Conservation (phyloP, 2,113 vertebrate species). For the Neotoma lepida region DNA sequence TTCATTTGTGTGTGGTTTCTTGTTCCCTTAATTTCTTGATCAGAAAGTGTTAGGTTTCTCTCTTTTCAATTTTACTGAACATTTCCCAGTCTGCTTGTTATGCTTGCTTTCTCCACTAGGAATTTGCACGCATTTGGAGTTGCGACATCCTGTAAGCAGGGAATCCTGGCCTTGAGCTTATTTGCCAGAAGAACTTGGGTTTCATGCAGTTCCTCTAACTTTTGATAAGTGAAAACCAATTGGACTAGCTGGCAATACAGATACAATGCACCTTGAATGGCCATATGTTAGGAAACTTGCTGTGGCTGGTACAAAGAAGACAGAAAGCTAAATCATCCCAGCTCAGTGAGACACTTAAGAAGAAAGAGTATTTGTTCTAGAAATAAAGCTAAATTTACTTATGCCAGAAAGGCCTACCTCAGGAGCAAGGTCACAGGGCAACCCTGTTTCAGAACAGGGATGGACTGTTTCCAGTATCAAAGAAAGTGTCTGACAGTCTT, state of each 20-base stretch:
- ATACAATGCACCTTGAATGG: constrained; percentile 61
- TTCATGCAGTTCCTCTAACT: constrained; percentile 64
- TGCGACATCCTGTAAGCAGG: neutral
- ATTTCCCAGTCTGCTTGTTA: neutral
- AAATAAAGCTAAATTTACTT: constrained; percentile 81
- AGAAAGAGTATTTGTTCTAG: constrained; percentile 78
- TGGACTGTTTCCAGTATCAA: constrained; percentile 71
- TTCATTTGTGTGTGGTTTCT: neutral
- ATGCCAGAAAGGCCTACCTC: constrained; percentile 76
- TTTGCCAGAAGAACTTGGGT: constrained; percentile 35
- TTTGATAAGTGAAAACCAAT: constrained; percentile 77
- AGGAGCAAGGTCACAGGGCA: constrained; percentile 75
- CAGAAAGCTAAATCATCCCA: constrained; percentile 73
- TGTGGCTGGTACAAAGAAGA: constrained; percentile 77
- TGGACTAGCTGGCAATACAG: constrained; percentile 66
- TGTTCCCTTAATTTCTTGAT: constrained; percentile 15
- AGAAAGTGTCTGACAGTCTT: constrained; percentile 64
- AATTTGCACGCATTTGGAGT: neutral
- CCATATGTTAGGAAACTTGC: constrained; percentile 72
- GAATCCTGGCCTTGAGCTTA: constrained; percentile 57
- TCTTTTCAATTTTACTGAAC: constrained; percentile 33
- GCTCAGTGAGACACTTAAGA: constrained; percentile 76
- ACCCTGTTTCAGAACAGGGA: constrained; percentile 73
- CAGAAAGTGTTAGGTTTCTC: neutral
- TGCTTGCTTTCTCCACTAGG: constrained; percentile 36